Evolutionary conservation across 2,113 vertebrate genomes (phyloP).

Genomic region (Rhynchomys soricoides): DNA sequence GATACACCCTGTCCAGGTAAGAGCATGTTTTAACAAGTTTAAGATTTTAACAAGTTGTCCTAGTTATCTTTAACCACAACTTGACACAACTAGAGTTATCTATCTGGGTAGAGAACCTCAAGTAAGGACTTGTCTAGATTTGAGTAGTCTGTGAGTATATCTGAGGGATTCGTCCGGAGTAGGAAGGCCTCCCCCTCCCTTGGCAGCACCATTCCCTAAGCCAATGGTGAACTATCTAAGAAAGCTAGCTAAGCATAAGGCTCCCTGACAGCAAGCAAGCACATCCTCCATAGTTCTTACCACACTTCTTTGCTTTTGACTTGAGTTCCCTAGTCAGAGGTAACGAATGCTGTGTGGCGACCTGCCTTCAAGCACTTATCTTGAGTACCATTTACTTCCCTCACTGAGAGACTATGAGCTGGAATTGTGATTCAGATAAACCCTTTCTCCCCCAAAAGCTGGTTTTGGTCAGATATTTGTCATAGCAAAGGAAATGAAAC

Average conservation of each 20-base stretch:
- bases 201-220: not conserved
- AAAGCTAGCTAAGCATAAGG: too few relatives aligned
- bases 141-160: not conserved
- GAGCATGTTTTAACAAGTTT: not conserved
- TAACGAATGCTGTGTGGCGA: not conserved
- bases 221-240: not conserved
- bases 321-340: not conserved
- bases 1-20: constrained; percentile 90
- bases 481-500: not conserved
- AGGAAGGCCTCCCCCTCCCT: not conserved
- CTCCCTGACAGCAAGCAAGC: too few relatives aligned
- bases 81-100: not conserved
- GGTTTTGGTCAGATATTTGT: not conserved
- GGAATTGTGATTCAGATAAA: too few relatives aligned
- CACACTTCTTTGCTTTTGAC: not conserved
- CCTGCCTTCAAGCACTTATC: not conserved
- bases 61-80: not conserved
- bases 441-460: not conserved
- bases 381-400: not conserved
- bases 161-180: not conserved
- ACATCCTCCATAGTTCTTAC: not conserved
- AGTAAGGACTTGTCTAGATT: not conserved
- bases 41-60: not conserved
- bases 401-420: not conserved
- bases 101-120: not conserved